Evolutionary conservation across 2,113 vertebrate genomes (phyloP).

Genomic region (Urocolius indicus): DNA sequence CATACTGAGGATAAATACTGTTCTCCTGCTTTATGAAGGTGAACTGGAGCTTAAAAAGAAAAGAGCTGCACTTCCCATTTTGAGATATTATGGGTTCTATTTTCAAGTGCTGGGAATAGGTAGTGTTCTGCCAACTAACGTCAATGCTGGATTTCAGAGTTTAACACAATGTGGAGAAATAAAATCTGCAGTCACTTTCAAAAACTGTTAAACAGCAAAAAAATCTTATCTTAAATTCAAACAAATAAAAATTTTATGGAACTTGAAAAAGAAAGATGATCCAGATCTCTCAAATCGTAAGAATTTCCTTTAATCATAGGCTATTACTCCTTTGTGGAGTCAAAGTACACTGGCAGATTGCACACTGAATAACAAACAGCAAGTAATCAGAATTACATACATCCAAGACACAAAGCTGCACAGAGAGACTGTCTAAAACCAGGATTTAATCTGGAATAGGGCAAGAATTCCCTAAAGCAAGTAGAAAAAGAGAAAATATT

Average conservation of each 20-base stretch:
- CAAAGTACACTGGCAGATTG: background rate
- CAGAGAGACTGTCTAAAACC: background rate
- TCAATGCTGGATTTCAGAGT: background rate
- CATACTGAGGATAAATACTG: background rate
- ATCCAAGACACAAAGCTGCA: background rate
- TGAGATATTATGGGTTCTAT: background rate
- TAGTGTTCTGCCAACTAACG: background rate
- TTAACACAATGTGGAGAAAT: background rate
- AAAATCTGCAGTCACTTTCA: background rate
- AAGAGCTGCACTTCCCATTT: background rate
- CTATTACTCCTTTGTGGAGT: background rate
- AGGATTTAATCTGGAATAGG: slow-evolving; percentile 13
- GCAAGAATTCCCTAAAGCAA: slow-evolving; percentile 24
- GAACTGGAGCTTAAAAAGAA: background rate
- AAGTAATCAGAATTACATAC: background rate
- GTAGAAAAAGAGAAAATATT: slow-evolving; percentile 20
- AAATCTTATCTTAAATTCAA: background rate
- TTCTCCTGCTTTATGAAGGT: background rate
- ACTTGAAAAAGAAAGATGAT: background rate
- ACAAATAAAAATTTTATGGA: background rate
- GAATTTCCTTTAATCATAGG: background rate
- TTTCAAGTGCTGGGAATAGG: background rate
- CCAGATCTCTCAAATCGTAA: background rate
- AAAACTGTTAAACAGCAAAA: background rate
- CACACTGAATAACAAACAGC: background rate